These are phyloP conservation scores for Hemicentrotus pulcherrimus DNA, from an alignment of 35 echinoderm and acorn worm species.

Conservation along the genomic window DNA sequence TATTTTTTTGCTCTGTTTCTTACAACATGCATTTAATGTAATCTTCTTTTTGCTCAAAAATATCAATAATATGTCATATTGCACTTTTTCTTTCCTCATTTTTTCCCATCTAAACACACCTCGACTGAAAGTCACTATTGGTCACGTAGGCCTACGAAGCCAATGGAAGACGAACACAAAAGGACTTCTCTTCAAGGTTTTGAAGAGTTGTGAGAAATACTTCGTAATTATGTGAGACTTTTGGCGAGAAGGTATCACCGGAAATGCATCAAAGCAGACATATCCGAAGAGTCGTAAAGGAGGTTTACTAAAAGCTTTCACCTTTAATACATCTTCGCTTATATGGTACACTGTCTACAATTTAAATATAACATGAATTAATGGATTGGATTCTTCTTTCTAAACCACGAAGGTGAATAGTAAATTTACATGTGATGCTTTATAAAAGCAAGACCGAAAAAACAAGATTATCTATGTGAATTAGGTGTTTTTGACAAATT, in stretches of 20 bases:
- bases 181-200: neutral
- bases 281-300: neutral
- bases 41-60: neutral
- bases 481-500: conserved; percentile 8
- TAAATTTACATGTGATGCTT: neutral
- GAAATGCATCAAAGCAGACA: neutral
- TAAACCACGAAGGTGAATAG: neutral
- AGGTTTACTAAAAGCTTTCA: neutral
- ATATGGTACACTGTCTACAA: too few species aligned
- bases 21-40: neutral
- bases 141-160: neutral
- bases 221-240: neutral
- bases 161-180: neutral
- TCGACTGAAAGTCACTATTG: neutral
- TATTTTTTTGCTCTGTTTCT: neutral
- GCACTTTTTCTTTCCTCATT: neutral
- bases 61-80: neutral
- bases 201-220: neutral
- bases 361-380: neutral
- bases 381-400: neutral
- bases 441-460: neutral
- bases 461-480: neutral
- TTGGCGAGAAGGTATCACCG: neutral
- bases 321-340: too few species aligned
- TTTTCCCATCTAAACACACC: neutral